Conservation (phyloP, 2,888 invertebrate species). For the Bombylius major region DNA sequence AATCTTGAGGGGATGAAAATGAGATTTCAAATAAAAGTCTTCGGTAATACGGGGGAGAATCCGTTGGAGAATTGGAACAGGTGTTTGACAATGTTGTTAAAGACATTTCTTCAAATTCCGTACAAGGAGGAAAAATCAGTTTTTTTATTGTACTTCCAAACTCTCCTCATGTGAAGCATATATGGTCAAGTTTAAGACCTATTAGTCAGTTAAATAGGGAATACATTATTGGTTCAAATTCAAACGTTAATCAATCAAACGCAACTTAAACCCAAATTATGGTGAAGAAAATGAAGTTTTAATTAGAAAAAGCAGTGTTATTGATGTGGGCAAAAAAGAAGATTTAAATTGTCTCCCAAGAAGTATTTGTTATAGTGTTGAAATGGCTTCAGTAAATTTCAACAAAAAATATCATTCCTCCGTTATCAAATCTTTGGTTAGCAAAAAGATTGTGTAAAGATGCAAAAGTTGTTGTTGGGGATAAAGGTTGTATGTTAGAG, state of each 20-base stretch:
- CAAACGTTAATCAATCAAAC: too few relatives aligned
- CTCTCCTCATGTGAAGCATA: too few relatives aligned
- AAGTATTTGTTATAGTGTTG: conserved; percentile 1
- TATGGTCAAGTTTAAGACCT: too few relatives aligned
- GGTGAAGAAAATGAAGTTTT: background rate
- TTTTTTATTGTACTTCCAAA: too few relatives aligned
- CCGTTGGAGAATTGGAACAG: too few relatives aligned
- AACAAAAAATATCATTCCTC: background rate
- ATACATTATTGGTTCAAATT: background rate
- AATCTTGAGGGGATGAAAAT: too few relatives aligned
- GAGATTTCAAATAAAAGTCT: too few relatives aligned
- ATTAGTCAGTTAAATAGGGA: background rate
- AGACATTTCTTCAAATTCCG: too few relatives aligned
- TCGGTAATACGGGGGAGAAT: too few relatives aligned
- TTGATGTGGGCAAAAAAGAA: conserved; percentile 2
- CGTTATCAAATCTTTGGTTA: background rate
- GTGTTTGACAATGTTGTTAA: too few relatives aligned
- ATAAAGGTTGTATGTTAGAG: background rate
- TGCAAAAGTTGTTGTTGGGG: background rate
- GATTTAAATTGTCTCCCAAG: background rate
- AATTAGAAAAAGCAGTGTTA: background rate
- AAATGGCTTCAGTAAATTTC: background rate
- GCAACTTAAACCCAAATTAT: background rate
- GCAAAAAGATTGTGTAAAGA: background rate
- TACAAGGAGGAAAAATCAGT: too few relatives aligned